Evolutionary conservation across 2,113 vertebrate species (phyloP).

Genomic region (Bostrychus sinensis): DNA sequence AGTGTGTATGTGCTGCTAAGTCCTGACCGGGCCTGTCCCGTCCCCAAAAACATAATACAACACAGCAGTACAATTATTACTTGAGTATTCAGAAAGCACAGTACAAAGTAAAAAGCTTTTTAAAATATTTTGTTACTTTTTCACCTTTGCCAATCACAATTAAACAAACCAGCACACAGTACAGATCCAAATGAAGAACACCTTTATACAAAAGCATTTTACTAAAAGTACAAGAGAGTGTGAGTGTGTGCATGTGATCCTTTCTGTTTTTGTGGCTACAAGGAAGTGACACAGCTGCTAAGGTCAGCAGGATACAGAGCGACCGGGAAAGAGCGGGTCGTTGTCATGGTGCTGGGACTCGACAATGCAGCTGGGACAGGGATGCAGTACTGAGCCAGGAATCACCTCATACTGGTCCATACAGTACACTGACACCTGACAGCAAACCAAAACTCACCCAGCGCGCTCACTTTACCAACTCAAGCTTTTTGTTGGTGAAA

Average conservation of each 20-base stretch:
- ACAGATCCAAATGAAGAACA: too few relatives aligned
- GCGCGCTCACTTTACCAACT: conserved; percentile 21
- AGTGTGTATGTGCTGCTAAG: too few relatives aligned
- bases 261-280: conserved; percentile 68
- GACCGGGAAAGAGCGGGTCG: conserved; percentile 59
- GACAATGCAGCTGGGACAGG: conserved; percentile 60
- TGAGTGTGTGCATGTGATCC: conserved; percentile 45
- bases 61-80: too few relatives aligned
- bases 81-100: too few relatives aligned
- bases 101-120: too few relatives aligned
- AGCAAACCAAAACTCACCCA: conserved; percentile 33
- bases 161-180: too few relatives aligned
- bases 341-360: conserved; percentile 64
- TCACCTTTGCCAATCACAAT: too few relatives aligned
- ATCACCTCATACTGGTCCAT: conserved; percentile 41
- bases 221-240: conserved; percentile 1
- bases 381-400: conserved; percentile 25
- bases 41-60: too few relatives aligned
- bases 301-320: conserved; percentile 74
- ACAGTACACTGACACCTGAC: conserved; percentile 60
- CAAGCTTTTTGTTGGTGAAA: conserved; percentile 49
- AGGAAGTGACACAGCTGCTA: conserved; percentile 82
- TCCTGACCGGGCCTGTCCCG: too few relatives aligned
- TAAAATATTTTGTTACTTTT: too few relatives aligned
- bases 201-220: neutral